Evolutionary conservation across 2,888 invertebrate genomes (phyloP).

Genomic region (Napeogenes inachia): DNA sequence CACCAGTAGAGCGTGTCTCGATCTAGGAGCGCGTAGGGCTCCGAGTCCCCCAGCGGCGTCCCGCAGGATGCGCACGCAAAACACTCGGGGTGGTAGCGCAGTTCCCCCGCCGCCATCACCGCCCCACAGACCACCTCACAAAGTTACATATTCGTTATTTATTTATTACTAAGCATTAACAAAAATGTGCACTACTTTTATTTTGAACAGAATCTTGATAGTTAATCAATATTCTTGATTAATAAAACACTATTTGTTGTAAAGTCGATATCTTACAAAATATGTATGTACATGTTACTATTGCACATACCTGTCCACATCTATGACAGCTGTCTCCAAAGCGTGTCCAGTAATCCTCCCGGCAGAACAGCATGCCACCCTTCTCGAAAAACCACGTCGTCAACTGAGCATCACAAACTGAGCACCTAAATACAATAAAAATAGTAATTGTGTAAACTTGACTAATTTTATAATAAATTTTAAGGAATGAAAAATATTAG

Average conservation of each 20-base stretch:
- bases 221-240: no score
- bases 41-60: constrained; percentile 92
- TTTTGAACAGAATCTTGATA: no score
- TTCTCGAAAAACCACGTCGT: constrained; percentile 97
- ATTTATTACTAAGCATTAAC: no score
- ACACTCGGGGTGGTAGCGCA: constrained; percentile 97
- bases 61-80: constrained; percentile 91
- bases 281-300: not conserved
- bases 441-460: no score
- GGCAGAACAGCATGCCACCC: constrained; percentile 91
- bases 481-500: no score
- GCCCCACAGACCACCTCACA: constrained; percentile 83
- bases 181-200: no score
- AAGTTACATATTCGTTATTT: no score
- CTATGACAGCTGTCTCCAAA: constrained; percentile 94
- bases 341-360: constrained; percentile 91
- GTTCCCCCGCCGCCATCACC: constrained; percentile 96
- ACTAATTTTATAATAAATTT: no score
- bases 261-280: not conserved
- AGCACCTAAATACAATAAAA: constrained; percentile 80
- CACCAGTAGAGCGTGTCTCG: constrained; percentile 92
- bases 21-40: constrained; percentile 94
- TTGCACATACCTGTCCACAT: constrained; percentile 82
- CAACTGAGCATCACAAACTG: constrained; percentile 90
- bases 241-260: no score